phyloP scores from a whole-genome alignment of 2,888 invertebrate genomes.

The Drosophila nr. medialis region DNA sequence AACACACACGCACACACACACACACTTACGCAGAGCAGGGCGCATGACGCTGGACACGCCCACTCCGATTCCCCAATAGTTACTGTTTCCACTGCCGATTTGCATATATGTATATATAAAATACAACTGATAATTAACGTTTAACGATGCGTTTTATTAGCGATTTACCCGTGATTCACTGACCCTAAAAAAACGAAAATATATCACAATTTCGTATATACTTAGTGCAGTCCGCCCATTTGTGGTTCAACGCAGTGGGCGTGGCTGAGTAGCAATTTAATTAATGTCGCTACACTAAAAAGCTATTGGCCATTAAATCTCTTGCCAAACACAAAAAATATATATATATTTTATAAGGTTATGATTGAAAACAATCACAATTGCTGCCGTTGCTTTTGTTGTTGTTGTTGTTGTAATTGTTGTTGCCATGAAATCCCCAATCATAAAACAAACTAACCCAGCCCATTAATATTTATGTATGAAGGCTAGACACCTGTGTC shows the following conservation, averaged over 20 bases:
- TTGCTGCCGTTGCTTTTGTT: constrained; percentile 8
- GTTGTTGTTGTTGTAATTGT: constrained; percentile 15
- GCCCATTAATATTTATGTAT: constrained; percentile 71
- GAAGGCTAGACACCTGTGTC: constrained; percentile 58
- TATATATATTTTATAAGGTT: constrained; percentile 4
- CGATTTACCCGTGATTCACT: constrained; percentile 42
- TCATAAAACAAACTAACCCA: constrained; percentile 28
- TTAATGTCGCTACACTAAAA: constrained; percentile 23
- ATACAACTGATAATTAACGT: constrained; percentile 44
- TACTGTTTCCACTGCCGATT: constrained; percentile 8
- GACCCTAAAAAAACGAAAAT: constrained; percentile 22
- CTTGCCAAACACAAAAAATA: constrained; percentile 12
- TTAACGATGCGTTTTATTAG: constrained; percentile 64
- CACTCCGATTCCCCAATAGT: neutral
- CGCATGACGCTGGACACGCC: constrained; percentile 30
- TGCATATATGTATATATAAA: neutral
- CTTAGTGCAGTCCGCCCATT: constrained; percentile 6
- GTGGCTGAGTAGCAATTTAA: constrained; percentile 29
- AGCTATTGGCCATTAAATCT: constrained; percentile 7
- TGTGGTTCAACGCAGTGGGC: constrained; percentile 15
- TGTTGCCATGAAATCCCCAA: constrained; percentile 38
- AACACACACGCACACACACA: constrained; percentile 6
- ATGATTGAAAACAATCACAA: constrained; percentile 29
- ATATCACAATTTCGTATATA: neutral
- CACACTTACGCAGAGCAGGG: constrained; percentile 1